Percentiles rank a stretch among this genome's conserved stretches.
These are phyloP conservation scores for Dasyprocta punctata DNA, from an alignment of 2,113 vertebrate genomes.

Conservation along the genomic window DNA sequence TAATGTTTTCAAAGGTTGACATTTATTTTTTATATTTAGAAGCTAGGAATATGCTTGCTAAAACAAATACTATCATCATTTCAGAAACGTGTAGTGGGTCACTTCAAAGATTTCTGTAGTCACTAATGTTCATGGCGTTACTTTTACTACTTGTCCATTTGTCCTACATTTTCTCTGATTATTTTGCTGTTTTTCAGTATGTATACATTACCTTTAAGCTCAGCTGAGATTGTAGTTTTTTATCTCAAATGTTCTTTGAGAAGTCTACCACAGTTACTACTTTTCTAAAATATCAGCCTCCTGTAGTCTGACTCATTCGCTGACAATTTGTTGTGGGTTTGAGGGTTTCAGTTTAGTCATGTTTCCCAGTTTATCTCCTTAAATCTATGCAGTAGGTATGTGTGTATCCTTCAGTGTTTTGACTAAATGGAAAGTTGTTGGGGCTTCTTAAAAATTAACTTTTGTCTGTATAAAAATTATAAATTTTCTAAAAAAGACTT, in stretches of 20 bases:
- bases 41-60: neutral
- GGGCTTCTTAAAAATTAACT: neutral
- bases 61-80: neutral
- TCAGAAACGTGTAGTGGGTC: neutral
- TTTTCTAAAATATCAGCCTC: neutral
- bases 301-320: neutral
- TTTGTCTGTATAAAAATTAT: neutral
- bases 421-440: conserved; percentile 12
- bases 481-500: neutral
- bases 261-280: neutral
- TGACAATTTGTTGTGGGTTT: conserved; percentile 31
- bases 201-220: neutral
- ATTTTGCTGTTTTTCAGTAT: neutral
- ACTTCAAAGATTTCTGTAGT: neutral
- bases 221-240: neutral
- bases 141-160: neutral
- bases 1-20: neutral
- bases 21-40: neutral
- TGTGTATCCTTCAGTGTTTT: neutral
- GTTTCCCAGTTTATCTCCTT: neutral
- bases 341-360: neutral
- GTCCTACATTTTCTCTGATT: neutral
- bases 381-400: neutral
- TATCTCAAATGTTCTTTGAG: conserved; percentile 15
- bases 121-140: neutral